Evolutionary conservation across 2,888 invertebrate species (phyloP), one percentile per base, ranked within the genome.

Genomic region (Megalurothrips usitatus): DNA sequence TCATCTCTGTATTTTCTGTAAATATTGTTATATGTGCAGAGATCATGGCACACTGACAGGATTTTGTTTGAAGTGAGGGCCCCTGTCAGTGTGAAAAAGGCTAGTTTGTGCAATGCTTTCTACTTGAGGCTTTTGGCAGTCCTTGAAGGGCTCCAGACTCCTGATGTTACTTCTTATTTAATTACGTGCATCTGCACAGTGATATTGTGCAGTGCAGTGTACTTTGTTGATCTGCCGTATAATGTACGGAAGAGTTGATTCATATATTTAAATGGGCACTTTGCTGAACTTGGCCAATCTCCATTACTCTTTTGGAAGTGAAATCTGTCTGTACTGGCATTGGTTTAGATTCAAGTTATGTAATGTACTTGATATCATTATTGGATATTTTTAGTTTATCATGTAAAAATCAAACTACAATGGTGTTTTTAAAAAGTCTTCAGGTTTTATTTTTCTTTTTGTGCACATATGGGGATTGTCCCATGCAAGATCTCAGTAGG

Each of bases 401-500:
- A 26, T 75, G 12, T 26, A 75, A 75, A n/a, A 75, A 75, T 75
- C 68, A 75, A 75, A 75, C 68, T 26, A 26, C 26, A 75, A 75
- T 75, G 12, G 26, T 12, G 26, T 75, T 26, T 75, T 75, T 75
- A 75, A 75, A 43, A 43, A 43, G 34, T 43, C 34, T 43, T 43
- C 34, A 43, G 34, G 23, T 75, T 26, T 75, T 23, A 26, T 26
- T 75, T 75, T 75, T n/a, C 4, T 68, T 68, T 52, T 52, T 52
- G 17, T 75, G 26, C 68, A 75, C 68, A 75, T 26, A 12, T 75
- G 68, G 68, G 68, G 12, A 12, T 26, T 75, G 68, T 75, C 68
- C 68, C 68, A 75, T 75, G 12, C 23, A 75, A 75, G 68, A 75
- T 75, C 68, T 75, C 68, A 75, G 68, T 75, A 75, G 68, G 68